Evolutionary conservation across 2,113 vertebrate species (phyloP), one percentile per base, ranked within the genome.

Genomic region (Clarias gariepinus): DNA sequence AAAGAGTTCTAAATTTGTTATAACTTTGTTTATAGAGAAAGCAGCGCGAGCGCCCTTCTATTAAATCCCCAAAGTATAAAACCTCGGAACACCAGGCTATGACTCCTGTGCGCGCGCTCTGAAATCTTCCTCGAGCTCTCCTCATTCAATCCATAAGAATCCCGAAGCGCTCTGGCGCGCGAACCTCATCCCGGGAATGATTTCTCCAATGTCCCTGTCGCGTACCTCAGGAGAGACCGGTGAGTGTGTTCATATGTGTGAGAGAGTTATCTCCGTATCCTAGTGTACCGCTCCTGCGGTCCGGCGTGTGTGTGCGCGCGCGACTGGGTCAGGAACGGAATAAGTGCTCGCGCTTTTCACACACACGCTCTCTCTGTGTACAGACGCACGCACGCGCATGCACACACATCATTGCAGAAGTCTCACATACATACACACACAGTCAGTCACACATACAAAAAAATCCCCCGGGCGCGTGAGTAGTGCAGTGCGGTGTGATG

Each of bases 271-370:
- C 77, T 79, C 78, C 57, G 57, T 21, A 28, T 77, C 47, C 55
- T 25, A 18, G 25, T n/a, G 52, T n/a, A 53, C 21, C n/a, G 28
- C 78, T 80, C 57, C 28, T 80, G 78, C 28, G n/a, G 57, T 81
- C 78, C 19, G 57, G 78, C 21, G 77, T 30, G 53, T 1, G 76
- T 30, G 47, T 1, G 33, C 1, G 76, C 18, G 57, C 55, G 78
- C 19, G 57, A 41, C 57, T 21, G 78, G 78, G 78, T 81, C 57
- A 81, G 78, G 78, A 81, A 15, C 11, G 78, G 55, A 61, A 36
- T 81, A 81, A 81, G 78, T 60, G 55, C 78, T 80, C 55, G 57
- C 16, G 78, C 55, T 80, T 18, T 79, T 79, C 66, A 36, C 66
- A 83, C 61, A 57, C 52, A 86, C 57, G 3, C 57, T 61, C 78